These are phyloP conservation scores for Zaprionus nigranus DNA, from an alignment of 1,140 invertebrate species.

Conservation along the genomic window DNA sequence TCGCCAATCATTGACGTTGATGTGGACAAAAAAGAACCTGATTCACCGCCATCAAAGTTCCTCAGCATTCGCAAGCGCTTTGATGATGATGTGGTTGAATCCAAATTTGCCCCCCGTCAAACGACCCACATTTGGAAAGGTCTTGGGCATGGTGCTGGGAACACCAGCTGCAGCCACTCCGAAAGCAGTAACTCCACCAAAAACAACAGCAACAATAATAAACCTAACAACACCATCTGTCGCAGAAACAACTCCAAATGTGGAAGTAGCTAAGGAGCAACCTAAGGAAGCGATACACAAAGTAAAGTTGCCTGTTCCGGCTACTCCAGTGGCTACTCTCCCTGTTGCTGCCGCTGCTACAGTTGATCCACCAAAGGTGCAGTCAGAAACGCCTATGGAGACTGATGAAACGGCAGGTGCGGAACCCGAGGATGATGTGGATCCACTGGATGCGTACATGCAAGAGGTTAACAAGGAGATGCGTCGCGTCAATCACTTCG, in stretches of 20 bases:
- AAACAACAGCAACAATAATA: background rate
- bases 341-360: background rate
- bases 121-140: conserved; percentile 66
- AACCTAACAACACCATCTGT: background rate
- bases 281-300: background rate
- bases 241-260: background rate
- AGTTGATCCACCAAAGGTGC: background rate
- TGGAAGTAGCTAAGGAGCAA: background rate
- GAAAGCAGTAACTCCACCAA: conserved; percentile 11
- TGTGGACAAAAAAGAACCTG: conserved; percentile 62
- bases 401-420: background rate
- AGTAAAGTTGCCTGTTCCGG: background rate
- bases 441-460: conserved; percentile 99
- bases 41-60: conserved; percentile 75
- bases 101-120: conserved; percentile 85
- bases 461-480: conserved; percentile 93
- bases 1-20: conserved; percentile 32
- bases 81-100: conserved; percentile 85
- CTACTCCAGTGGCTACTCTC: background rate
- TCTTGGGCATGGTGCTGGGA: conserved; percentile 47
- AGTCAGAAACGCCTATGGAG: conserved; percentile 8
- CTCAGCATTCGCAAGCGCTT: conserved; percentile 85
- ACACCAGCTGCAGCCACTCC: conserved; percentile 3
- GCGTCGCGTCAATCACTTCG: conserved; percentile 93
- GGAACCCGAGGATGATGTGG: conserved; percentile 90